Percentiles rank a stretch among this genome's conserved stretches.
Conservation (phyloP, 2,113 vertebrate genomes). For the Platanista minor region DNA sequence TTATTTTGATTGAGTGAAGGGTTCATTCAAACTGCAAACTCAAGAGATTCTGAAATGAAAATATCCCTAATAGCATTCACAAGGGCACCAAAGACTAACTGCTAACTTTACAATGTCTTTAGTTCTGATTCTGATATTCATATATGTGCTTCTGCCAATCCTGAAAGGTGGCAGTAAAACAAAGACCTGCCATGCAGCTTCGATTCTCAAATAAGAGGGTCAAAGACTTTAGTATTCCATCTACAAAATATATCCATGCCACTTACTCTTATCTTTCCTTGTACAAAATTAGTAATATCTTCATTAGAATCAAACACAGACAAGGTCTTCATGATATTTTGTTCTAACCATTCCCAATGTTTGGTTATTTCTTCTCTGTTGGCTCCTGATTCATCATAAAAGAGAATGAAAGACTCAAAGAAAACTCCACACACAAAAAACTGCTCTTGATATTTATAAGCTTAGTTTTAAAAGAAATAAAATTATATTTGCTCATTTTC, state of each 20-base stretch:
- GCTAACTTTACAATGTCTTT: neutral
- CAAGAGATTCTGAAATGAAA: conserved; percentile 44
- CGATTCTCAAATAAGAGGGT: neutral
- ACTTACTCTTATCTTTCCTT: conserved; percentile 97
- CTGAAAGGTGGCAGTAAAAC: conserved; percentile 9
- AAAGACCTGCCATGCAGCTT: neutral
- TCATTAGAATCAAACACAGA: conserved; percentile 97
- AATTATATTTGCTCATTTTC: neutral
- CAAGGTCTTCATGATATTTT: conserved; percentile 95
- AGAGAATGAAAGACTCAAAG: conserved; percentile 43
- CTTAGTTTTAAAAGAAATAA: conserved; percentile 35
- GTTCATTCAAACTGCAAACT: conserved; percentile 34
- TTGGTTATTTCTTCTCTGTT: conserved; percentile 93
- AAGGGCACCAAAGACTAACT: neutral
- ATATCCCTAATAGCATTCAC: neutral
- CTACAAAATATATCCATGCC: conserved; percentile 22
- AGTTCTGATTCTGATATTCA: neutral
- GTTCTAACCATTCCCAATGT: conserved; percentile 97
- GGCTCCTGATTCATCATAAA: conserved; percentile 82
- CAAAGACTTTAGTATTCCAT: neutral
- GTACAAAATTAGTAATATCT: conserved; percentile 98
- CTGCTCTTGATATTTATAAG: neutral
- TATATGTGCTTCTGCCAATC: neutral
- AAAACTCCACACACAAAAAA: conserved; percentile 50
- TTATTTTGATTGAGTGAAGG: neutral